A percentile compares a stretch with the other conserved stretches of the same genome.
phyloP scores from a whole-genome alignment of 2,888 invertebrate genomes.

The Pocota personata region DNA sequence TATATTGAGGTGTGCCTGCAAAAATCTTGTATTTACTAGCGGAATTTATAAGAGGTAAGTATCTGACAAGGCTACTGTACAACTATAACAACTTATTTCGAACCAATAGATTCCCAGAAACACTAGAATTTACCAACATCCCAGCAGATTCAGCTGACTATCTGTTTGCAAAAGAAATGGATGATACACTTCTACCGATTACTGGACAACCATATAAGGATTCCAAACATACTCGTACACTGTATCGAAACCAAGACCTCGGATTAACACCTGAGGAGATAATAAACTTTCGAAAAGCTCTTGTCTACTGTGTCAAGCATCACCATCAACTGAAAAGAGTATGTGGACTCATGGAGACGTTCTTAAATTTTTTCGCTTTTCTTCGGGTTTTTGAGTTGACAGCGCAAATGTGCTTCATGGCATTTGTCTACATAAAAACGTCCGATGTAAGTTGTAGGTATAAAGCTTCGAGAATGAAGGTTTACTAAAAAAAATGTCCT shows the following conservation, averaged over 20 bases:
- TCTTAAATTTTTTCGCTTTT: slow-evolving; percentile 35
- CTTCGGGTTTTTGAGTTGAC: slow-evolving; percentile 30
- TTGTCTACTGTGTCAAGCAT: slow-evolving; percentile 74
- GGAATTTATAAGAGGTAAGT: slow-evolving; percentile 37
- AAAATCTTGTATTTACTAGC: slow-evolving; percentile 66
- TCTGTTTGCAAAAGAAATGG: background rate
- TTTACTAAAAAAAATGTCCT: too few species aligned
- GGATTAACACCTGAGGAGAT: background rate
- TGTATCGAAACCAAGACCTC: background rate
- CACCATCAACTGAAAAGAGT: slow-evolving; percentile 75
- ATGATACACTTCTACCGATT: background rate
- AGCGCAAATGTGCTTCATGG: slow-evolving; percentile 48
- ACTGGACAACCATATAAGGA: background rate
- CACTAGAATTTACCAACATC: background rate
- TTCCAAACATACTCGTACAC: background rate
- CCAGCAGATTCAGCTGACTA: background rate
- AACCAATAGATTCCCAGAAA: background rate
- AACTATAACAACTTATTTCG: background rate
- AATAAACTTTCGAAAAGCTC: slow-evolving; percentile 14
- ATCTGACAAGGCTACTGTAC: too few species aligned
- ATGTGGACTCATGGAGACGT: slow-evolving; percentile 66
- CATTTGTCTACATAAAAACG: slow-evolving; percentile 16
- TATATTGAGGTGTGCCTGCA: slow-evolving; percentile 43
- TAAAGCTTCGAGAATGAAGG: background rate
- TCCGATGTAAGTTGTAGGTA: slow-evolving; percentile 26